Base-by-base conservation (phyloP, 92 coral and sea anemone species). In the Porites divaricata region DNA sequence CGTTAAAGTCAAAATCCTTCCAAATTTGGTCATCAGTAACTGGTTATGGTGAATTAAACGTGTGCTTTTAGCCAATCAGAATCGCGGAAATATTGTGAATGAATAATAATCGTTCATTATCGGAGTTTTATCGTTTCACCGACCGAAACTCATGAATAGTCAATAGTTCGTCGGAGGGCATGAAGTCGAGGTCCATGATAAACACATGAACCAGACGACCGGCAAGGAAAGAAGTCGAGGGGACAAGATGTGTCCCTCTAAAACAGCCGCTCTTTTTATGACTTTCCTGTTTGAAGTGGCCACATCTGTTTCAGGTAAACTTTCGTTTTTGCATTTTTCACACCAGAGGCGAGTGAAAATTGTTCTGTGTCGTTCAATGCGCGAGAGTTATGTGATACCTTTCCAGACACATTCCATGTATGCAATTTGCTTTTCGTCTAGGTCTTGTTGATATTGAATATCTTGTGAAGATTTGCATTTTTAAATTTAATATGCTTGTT, bases 101-200 rank as follows among this genome's bases (percentile, higher is more conserved):
- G n/a, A n/a, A n/a, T n/a, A n/a, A 1, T 22, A 65, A 21, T 22
- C 12, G 45, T 6, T 66, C 45, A 22, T 28, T 24, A 22, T 22
- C 28, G 1, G 41, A 9, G 11, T 22, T 9, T 66, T 66, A 52
- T 69, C 76, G 83, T 67, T 73, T 51, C 65, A 1, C 53, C 54
- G 35, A 45, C 54, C 16, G 19, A 11, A 54, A 11, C 16, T 54
- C 28, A 9, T 21, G 15, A 15, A 9, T 11, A 28, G 19, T 69
- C 76, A 19, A 80, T 80, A 80, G 26, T 14, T 70, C 6, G 69
- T 80, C 85, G 85, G 53, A 56, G 6, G 7, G 41, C 76, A 61
- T 80, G 64, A 24, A 26, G 19, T 68, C 63, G 74, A 75, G 79
- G 26, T 3, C 9, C 72, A 15, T 50, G 73, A 51, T 16, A 65